phyloP scores from a whole-genome alignment of 2,113 vertebrate species.

The Fulmarus glacialis region DNA sequence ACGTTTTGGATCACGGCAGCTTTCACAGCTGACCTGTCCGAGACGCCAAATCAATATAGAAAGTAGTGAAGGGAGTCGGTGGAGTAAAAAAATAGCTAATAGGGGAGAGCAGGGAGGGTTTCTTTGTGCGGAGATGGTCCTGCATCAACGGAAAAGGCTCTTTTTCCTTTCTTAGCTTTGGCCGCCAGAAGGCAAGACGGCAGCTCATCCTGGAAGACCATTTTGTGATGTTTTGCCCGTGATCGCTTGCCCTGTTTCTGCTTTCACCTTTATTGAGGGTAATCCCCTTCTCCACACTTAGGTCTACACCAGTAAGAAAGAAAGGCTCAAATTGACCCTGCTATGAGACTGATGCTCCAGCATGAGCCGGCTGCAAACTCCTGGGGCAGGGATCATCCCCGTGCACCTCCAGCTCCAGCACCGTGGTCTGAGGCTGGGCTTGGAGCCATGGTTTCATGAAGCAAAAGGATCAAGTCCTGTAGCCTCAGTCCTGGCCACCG shows the following conservation, averaged over 20 bases:
- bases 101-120: neutral
- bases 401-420: neutral
- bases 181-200: neutral
- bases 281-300: neutral
- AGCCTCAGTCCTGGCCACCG: neutral
- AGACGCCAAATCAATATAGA: neutral
- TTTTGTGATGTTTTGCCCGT: neutral
- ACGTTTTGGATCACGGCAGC: neutral
- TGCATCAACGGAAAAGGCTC: neutral
- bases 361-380: neutral
- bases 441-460: neutral
- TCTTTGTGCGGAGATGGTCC: neutral
- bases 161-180: neutral
- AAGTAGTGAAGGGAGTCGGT: neutral
- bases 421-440: accelerated
- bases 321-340: neutral
- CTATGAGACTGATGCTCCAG: neutral
- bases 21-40: neutral
- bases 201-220: neutral
- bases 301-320: neutral
- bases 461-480: neutral
- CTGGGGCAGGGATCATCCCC: neutral
- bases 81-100: neutral
- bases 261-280: neutral
- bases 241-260: neutral